Evolutionary conservation across 2,888 invertebrate genomes (phyloP), one percentile per base, ranked within the genome.

Genomic region (Colletes collaris): DNA sequence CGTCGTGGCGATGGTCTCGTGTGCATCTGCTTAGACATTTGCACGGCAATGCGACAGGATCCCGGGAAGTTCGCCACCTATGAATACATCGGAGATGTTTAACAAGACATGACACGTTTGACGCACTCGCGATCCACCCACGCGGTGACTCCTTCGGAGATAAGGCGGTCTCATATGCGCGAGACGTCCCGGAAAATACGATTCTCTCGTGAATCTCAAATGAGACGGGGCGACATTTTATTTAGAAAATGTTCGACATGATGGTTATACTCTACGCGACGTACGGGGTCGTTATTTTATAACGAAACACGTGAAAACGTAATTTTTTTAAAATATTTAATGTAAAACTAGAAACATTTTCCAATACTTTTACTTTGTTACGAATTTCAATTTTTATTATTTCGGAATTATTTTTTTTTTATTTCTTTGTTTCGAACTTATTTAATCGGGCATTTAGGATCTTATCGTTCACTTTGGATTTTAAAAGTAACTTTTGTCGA

Each of bases 31-130:
- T 81, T 62, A 58, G 62, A 53, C 66, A 73, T 60, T 67, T 40
- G 16, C 75, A 52, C 13, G 35, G 13, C 35, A 27, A 52, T 46
- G 44, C 27, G 58, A 16, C 50, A 66, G 77, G 66, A 80, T n/a
- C 10, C 27, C 8, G 27, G n/a, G 46, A 66, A 75, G 59, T 80
- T 82, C 71, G 68, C 73, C 76, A 71, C 63, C 68, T 78, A 83
- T 82, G 86, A 86, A 86, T 82, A 68, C 70, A 60, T 73, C 66
- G 8, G 56, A 50, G 67, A 35, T 66, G 81, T 69, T 78, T 83
- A 78, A 73, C 76, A 71, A 76, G 74, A 69, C 58, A 50, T 66
- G 65, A 68, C 80, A 75, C 63, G 69, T 77, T 77, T 72, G 49
- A 76, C 63, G 70, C 59, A 53, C 76, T 76, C 16, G 70, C 50